Conservation (phyloP, 2,888 invertebrate species). For the Julus scanicus region DNA sequence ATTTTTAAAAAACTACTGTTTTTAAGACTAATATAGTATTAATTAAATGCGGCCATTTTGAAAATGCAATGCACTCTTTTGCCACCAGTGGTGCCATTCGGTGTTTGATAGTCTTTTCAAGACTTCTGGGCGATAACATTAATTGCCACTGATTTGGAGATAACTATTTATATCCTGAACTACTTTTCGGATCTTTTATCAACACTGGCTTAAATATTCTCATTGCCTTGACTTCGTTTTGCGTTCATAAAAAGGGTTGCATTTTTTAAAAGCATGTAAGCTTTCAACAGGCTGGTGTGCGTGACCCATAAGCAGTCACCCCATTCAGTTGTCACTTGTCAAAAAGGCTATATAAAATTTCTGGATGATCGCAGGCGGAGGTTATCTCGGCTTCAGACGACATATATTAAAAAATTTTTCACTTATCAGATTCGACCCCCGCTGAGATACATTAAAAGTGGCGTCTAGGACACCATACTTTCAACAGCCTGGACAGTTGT, state of each 20-base stretch:
- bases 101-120: too few relatives aligned
- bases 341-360: background rate
- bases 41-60: too few relatives aligned
- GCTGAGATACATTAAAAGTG: background rate
- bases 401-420: background rate
- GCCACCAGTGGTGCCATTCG: too few relatives aligned
- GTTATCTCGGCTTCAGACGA: background rate
- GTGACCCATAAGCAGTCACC: background rate
- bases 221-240: background rate
- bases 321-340: conserved; percentile 29
- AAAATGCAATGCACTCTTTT: too few relatives aligned
- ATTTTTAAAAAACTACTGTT: too few relatives aligned
- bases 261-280: background rate
- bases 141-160: background rate
- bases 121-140: background rate
- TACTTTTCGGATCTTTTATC: background rate
- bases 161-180: background rate
- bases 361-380: background rate
- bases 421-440: background rate
- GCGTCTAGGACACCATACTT: background rate
- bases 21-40: too few relatives aligned
- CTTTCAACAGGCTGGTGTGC: background rate
- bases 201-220: background rate
- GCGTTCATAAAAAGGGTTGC: background rate
- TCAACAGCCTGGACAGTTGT: background rate